Base-by-base conservation (phyloP, 2,113 vertebrate genomes). In the Triplophysa tibetana region DNA sequence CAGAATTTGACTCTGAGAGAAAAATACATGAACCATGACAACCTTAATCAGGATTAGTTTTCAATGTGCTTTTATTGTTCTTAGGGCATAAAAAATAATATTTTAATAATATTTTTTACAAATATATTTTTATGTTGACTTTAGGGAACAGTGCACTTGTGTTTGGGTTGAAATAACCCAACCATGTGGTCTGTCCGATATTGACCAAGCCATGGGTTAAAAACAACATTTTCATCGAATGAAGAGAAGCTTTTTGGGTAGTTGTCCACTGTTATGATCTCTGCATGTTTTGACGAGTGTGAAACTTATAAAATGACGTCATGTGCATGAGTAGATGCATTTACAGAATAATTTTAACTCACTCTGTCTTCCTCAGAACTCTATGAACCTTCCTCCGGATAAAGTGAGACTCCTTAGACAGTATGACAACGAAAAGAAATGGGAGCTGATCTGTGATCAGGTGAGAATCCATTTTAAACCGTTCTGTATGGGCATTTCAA, bases 361-460 rank as follows among this genome's bases (percentile, higher is more conserved):
- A 77, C 48, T 80, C 17, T 77, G 45, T 84, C 8, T 80, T 45
- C 54, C 13, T 58, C 89, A 98, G 97, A 99, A 96, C 78, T 98
- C 96, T 2, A 98, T 98, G 97, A 98, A 98, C 84, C 92, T 97
- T 23, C 97, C 97, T 43, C 96, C 97, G 0, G 97, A 98, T 88
- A 98, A 98, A 86, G 97, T 97, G 24, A 94, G 96, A 78, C 92
- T 98, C 33, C 92, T 98, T 70, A 92, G 96, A 50, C 97, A 97
- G 83, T 98, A 98, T 0, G 97, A 98, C 92, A 97, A 96, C 0
- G 96, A 98, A 88, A 98, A 98, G 90, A 98, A 94, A 79, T 94
- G 93, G 93, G 93, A 94, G 85, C 89, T 94, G 3, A 98, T 90
- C 86, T 98, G 96, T 70, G 97, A 98, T 86, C 97, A 98, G 96